phyloP scores from a whole-genome alignment of 2,888 invertebrate genomes.

The Drosophila quinaria region DNA sequence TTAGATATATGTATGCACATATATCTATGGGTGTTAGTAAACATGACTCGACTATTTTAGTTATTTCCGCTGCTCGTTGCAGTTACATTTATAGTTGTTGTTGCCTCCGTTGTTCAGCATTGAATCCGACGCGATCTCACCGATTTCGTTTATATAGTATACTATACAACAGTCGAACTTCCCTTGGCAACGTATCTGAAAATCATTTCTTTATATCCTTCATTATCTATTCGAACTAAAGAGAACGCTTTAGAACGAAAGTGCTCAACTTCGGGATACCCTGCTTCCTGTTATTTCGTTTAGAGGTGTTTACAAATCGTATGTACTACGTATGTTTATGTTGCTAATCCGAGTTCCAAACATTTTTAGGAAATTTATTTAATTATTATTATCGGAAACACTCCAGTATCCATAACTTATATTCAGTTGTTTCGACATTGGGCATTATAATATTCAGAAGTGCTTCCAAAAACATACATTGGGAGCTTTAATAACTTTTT shows the following conservation, averaged over 20 bases:
- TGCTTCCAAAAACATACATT: neutral
- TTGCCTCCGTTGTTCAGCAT: neutral
- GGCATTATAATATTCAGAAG: neutral
- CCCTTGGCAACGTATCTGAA: neutral
- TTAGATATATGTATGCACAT: conserved; percentile 32
- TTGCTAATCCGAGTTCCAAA: no score
- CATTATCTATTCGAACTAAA: neutral
- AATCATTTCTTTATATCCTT: neutral
- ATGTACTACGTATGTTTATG: no score
- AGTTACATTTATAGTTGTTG: neutral
- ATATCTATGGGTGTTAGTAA: conserved; percentile 51
- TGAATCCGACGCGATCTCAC: neutral
- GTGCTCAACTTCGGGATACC: neutral
- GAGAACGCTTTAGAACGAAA: neutral
- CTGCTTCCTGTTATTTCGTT: neutral
- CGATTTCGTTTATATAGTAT: conserved; percentile 2
- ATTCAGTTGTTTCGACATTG: neutral
- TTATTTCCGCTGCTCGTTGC: conserved; percentile 13
- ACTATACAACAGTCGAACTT: neutral
- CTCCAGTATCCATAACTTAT: no score
- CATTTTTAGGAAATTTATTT: no score
- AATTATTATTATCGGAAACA: no score
- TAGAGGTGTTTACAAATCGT: no score
- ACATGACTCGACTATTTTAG: conserved; percentile 52
- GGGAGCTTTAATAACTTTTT: no score